Conservation (phyloP, 2,888 invertebrate genomes). For the Drosophila setosimentum region DNA sequence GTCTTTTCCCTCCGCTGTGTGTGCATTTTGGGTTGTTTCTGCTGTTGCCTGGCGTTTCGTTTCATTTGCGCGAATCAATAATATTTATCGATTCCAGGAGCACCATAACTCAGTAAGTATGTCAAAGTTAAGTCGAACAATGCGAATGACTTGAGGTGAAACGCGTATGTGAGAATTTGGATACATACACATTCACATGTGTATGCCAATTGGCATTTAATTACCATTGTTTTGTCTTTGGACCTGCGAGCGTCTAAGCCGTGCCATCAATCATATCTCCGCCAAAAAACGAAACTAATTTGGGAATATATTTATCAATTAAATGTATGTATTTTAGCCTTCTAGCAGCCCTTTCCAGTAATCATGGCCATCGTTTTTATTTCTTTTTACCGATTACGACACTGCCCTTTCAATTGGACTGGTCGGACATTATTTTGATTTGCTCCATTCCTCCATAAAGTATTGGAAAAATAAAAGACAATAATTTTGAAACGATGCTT, state of each 20-base stretch:
- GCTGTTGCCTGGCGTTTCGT: slow-evolving; percentile 43
- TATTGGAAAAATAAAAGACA: background rate
- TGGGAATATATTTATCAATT: slow-evolving; percentile 42
- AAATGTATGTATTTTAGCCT: background rate
- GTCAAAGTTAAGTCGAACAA: slow-evolving; percentile 74
- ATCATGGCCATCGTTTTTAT: slow-evolving; percentile 50
- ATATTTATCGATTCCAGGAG: slow-evolving; percentile 64
- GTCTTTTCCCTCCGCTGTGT: slow-evolving; percentile 10
- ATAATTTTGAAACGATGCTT: background rate
- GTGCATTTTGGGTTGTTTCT: slow-evolving; percentile 46
- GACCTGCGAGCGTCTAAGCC: slow-evolving; percentile 15
- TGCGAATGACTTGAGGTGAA: slow-evolving; percentile 45
- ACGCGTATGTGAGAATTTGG: slow-evolving; percentile 5
- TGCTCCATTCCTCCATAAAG: slow-evolving; percentile 23
- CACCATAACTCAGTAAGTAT: slow-evolving; percentile 47
- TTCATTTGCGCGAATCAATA: slow-evolving; percentile 60
- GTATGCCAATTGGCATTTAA: slow-evolving; percentile 53
- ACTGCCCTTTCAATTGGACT: slow-evolving; percentile 39
- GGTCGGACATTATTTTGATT: slow-evolving; percentile 46
- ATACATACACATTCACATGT: slow-evolving; percentile 8
- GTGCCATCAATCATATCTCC: slow-evolving; percentile 61
- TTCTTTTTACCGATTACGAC: slow-evolving; percentile 50
- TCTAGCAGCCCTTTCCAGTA: slow-evolving; percentile 10
- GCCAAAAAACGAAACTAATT: slow-evolving; percentile 21
- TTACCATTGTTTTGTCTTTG: slow-evolving; percentile 62